phyloP scores from a whole-genome alignment of 2,888 invertebrate genomes.

The Oscheius onirici region DNA sequence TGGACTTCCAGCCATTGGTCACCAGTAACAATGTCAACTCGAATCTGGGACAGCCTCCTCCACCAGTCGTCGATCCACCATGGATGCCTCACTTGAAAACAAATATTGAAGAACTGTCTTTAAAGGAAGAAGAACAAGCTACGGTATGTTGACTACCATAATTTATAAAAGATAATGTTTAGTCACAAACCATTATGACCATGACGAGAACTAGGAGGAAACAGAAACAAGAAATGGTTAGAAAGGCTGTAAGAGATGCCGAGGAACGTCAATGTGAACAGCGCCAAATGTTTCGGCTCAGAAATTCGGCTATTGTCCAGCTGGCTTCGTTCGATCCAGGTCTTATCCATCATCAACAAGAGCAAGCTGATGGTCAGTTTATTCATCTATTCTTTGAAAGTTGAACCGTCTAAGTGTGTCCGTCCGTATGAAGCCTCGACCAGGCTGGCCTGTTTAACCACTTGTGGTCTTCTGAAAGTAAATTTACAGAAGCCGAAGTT shows the following conservation, averaged over 20 bases:
- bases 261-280: constrained; percentile 81
- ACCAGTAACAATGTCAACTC: constrained; percentile 27
- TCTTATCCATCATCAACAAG: constrained; percentile 76
- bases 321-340: constrained; percentile 97
- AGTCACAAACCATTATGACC: constrained; percentile 80
- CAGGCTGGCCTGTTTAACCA: too few relatives aligned
- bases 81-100: constrained; percentile 98
- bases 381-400: neutral
- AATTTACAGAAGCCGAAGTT: constrained; percentile 59
- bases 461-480: too few relatives aligned
- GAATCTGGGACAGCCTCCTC: constrained; percentile 81
- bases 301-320: constrained; percentile 91
- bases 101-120: constrained; percentile 97
- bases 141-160: constrained; percentile 66
- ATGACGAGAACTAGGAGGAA: constrained; percentile 98
- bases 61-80: constrained; percentile 83
- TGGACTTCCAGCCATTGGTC: constrained; percentile 81
- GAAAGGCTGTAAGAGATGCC: constrained; percentile 90
- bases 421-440: too few relatives aligned
- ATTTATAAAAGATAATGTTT: constrained; percentile 15
- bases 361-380: constrained; percentile 45
- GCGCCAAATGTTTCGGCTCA: constrained; percentile 79
- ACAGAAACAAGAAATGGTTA: constrained; percentile 97
- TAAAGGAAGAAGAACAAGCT: constrained; percentile 87
- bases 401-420: too few relatives aligned